Evolutionary conservation across 2,888 invertebrate species (phyloP).

Genomic region (Andrena bicolor): DNA sequence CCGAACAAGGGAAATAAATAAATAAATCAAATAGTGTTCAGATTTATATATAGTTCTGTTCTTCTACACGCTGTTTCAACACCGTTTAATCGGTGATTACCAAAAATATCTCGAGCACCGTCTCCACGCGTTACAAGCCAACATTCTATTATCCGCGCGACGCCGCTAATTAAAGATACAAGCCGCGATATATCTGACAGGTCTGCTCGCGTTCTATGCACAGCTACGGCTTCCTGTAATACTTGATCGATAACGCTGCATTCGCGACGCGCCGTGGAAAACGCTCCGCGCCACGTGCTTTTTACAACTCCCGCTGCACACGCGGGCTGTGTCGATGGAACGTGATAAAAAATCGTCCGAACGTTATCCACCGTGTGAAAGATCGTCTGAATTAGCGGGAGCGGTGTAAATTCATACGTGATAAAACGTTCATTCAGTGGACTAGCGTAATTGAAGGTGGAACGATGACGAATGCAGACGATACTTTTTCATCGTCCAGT

Average conservation of each 20-base stretch:
- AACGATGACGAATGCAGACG: no score
- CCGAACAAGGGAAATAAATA: no score
- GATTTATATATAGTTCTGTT: no score
- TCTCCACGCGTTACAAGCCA: not conserved
- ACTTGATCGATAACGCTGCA: slow-evolving; percentile 79
- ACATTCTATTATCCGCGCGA: slow-evolving; percentile 49
- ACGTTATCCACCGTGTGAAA: not conserved
- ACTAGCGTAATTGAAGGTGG: no score
- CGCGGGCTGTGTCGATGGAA: not conserved
- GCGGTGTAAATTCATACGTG: not conserved
- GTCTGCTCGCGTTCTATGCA: slow-evolving; percentile 71
- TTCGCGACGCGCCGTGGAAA: slow-evolving; percentile 63
- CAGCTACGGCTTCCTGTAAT: slow-evolving; percentile 78
- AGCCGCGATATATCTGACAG: slow-evolving; percentile 55
- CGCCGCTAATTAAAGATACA: slow-evolving; percentile 63
- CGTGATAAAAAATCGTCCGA: not conserved
- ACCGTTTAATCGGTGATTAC: not conserved
- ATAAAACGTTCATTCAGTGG: not conserved
- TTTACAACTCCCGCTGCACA: not conserved
- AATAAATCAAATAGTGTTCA: no score
- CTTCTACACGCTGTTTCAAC: not conserved
- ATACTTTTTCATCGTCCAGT: no score
- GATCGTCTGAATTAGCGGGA: not conserved
- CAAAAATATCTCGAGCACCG: not conserved
- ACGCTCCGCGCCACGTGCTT: slow-evolving; percentile 43